Base-by-base conservation (phyloP, 2,113 vertebrate genomes). In the Uria lomvia region DNA sequence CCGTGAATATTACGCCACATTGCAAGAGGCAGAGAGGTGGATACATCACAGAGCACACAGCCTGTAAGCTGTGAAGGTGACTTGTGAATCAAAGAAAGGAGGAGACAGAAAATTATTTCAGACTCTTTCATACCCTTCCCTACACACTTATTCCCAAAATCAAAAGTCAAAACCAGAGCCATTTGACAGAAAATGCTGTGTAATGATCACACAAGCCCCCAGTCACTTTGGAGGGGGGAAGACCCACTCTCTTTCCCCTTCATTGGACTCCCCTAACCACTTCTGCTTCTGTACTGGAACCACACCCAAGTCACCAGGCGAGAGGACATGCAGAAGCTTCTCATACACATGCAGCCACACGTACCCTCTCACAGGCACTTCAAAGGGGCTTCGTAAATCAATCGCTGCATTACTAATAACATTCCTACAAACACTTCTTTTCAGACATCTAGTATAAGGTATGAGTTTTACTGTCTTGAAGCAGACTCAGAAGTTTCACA, bases 331-430 rank as follows among this genome's bases (percentile, higher is more conserved):
- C 29, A 42, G 60, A 38, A 94, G 8, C n/a, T 27, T 52, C 78
- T 62, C 18, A 2, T 6, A 9, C 0, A 1, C 0, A 0, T 53
- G 40, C 16, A 23, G 16, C 18, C 27, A 53, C 62, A 23, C 0
- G 3, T 6, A 8, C 36, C 6, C 0, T 3, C 50, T 3, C 50
- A 32, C 30, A 55, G 49, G n/a, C 22, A 11, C 86, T 38, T 40
- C 56, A 68, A 49, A 27, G 1, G 1, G 56, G 32, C n/a, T 59
- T 50, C 12, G 2, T 50, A 76, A 32, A 72, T 60, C 88, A 24
- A 9, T 6, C 8, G 1, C 84, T 60, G 24, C 3, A 0, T 17
- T 30, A 45, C 27, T 11, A 73, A 22, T 2, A 60, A 20, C 76
- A 13, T 43, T 53, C 29, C 66, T 16, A 42, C 14, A 5, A 77